These are phyloP conservation scores for Cryptoleucopteryx plumbea DNA, from an alignment of 2,113 vertebrate species.

Conservation along the genomic window DNA sequence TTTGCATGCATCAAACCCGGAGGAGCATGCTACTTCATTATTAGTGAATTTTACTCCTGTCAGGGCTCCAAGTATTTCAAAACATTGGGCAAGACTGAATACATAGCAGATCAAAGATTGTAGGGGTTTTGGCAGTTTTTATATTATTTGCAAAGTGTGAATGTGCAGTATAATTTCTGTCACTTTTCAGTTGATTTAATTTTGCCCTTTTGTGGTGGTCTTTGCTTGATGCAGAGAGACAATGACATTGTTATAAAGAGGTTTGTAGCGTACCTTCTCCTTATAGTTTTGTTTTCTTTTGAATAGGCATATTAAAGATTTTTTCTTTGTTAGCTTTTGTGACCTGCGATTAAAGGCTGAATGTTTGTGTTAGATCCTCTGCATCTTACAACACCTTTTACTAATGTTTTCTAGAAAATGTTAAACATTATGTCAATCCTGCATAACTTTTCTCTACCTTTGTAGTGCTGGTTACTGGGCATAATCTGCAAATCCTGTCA, in stretches of 20 bases:
- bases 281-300: background rate
- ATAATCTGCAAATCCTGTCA: conserved; percentile 8
- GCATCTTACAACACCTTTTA: background rate
- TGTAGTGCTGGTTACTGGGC: background rate
- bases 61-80: background rate
- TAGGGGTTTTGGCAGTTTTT: background rate
- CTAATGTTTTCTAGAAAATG: background rate
- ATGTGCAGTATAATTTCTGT: background rate
- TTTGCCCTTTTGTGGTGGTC: background rate
- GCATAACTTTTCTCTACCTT: background rate
- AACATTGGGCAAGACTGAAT: background rate
- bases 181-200: background rate
- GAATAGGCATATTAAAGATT: background rate
- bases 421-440: background rate
- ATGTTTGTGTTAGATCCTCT: background rate
- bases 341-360: background rate
- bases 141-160: background rate
- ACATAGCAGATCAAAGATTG: background rate
- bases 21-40: background rate
- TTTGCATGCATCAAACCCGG: background rate
- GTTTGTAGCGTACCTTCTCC: background rate
- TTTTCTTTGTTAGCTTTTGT: background rate
- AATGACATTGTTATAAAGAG: background rate
- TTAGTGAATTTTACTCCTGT: background rate
- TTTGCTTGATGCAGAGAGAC: background rate